A percentile compares a stretch with the other conserved stretches of the same genome.
phyloP scores from a whole-genome alignment of 1,140 invertebrate genomes.

The Eulimnadia texana region DNA sequence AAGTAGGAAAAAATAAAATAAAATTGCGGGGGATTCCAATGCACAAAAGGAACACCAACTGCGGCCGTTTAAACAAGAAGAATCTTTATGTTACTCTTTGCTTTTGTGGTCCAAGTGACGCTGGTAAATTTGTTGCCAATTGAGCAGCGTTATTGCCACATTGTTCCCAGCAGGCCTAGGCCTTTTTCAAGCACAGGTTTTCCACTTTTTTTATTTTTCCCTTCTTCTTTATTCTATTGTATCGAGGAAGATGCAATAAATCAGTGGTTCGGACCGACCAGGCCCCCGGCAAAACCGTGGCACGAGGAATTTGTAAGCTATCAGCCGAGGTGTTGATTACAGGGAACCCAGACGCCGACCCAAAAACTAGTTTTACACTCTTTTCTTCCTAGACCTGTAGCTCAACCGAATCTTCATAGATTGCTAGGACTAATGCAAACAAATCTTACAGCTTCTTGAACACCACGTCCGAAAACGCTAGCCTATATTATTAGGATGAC shows the following conservation, averaged over 20 bases:
- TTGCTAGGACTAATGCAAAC: no score
- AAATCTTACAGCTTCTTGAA: no score
- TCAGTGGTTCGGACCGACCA: background rate
- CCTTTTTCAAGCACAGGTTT: background rate
- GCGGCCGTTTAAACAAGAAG: background rate
- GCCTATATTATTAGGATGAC: no score
- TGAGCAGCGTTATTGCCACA: background rate
- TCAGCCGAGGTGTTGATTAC: conserved; percentile 14
- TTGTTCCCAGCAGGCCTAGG: background rate
- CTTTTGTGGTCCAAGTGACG: background rate
- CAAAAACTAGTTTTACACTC: background rate
- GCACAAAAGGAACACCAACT: background rate
- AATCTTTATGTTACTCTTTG: background rate
- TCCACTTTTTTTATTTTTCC: background rate
- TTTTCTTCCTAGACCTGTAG: background rate
- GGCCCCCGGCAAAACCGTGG: conserved; percentile 8
- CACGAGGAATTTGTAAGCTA: conserved; percentile 15
- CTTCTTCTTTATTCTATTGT: background rate
- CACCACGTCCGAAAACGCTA: no score
- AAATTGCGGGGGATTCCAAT: background rate
- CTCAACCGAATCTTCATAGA: no score
- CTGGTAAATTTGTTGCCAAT: background rate
- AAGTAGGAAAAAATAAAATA: no score
- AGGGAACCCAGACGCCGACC: conserved; percentile 4
- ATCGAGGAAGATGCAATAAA: background rate